Conservation (phyloP, 2,888 invertebrate species). For the Leuctra nigra region DNA sequence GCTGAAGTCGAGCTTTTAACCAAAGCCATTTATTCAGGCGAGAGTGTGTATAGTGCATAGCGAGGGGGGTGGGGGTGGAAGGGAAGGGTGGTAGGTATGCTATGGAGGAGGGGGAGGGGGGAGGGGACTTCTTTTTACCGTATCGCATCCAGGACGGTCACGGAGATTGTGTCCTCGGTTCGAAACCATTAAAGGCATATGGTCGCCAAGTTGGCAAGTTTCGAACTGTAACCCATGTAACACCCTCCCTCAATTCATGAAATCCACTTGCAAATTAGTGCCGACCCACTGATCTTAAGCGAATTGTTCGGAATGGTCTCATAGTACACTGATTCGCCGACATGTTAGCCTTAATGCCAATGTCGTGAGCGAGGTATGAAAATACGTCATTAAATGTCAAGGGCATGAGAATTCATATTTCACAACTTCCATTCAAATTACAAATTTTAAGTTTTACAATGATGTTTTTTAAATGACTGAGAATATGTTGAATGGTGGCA, state of each 20-base stretch:
- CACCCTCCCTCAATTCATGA: neutral
- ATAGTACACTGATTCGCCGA: neutral
- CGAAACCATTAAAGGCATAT: neutral
- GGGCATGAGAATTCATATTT: too few relatives aligned
- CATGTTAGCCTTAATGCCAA: neutral
- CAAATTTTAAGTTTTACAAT: too few relatives aligned
- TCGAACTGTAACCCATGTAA: neutral
- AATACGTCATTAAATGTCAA: too few relatives aligned
- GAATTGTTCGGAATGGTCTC: neutral
- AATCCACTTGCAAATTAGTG: neutral
- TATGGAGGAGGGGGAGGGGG: neutral
- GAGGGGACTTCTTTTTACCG: neutral
- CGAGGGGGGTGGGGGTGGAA: too few relatives aligned
- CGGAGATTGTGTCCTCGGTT: conserved; percentile 5
- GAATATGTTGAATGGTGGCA: too few relatives aligned
- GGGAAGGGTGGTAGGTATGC: too few relatives aligned
- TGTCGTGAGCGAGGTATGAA: neutral
- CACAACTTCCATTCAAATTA: too few relatives aligned
- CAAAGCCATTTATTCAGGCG: too few relatives aligned
- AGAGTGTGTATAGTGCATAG: too few relatives aligned
- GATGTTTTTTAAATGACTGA: too few relatives aligned
- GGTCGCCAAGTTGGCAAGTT: neutral
- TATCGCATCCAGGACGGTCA: neutral
- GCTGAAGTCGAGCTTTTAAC: too few relatives aligned
- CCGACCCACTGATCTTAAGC: neutral